Evolutionary conservation across 2,888 invertebrate species (phyloP).

Genomic region (Petrolisthes cinctipes): DNA sequence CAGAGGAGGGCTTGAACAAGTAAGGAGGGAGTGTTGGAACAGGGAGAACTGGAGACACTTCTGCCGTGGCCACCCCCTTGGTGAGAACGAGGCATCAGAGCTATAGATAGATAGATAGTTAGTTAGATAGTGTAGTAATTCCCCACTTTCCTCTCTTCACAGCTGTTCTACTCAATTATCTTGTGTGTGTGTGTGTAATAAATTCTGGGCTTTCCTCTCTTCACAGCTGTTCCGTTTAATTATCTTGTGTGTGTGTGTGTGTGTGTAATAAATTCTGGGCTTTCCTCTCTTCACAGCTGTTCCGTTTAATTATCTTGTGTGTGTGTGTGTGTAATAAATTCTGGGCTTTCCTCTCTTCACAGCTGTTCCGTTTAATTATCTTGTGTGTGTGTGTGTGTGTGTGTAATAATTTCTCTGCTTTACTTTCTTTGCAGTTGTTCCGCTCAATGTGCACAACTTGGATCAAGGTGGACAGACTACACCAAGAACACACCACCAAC

Average conservation of each 20-base stretch:
- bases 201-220: too few species aligned
- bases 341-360: neutral
- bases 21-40: too few species aligned
- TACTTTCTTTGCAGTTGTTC: slow-evolving; percentile 57
- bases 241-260: neutral
- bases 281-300: neutral
- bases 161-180: neutral
- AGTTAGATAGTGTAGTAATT: neutral
- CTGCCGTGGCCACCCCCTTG: too few species aligned
- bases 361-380: too few species aligned
- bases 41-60: too few species aligned
- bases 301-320: neutral
- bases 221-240: too few species aligned
- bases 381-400: neutral
- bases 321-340: neutral
- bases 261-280: neutral
- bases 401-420: neutral
- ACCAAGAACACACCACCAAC: slow-evolving; percentile 44
- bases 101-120: too few species aligned
- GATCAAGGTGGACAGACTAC: slow-evolving; percentile 59
- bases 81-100: too few species aligned
- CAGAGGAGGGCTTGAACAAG: too few species aligned
- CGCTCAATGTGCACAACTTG: slow-evolving; percentile 64
- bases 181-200: neutral
- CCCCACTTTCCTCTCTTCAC: neutral